A percentile compares a stretch with the other conserved stretches of the same genome.
Conservation (phyloP, 2,888 invertebrate genomes). For the Lasioglossum leucozonium region DNA sequence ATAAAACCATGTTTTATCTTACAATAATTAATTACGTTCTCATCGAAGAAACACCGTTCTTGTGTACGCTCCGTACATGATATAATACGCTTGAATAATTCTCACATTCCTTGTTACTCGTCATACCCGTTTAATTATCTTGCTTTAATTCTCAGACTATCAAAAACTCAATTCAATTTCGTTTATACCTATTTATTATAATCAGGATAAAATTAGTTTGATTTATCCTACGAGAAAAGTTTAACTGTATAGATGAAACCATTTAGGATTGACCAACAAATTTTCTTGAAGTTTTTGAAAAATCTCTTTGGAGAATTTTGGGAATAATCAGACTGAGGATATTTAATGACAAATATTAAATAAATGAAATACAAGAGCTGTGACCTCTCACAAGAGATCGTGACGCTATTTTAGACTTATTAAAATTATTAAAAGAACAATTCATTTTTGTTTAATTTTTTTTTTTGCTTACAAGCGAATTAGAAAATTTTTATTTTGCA, state of each 20-base stretch:
- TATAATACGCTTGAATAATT: conserved; percentile 36
- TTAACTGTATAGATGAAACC: not conserved
- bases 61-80: conserved; percentile 36
- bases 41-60: conserved; percentile 4
- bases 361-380: too few relatives aligned
- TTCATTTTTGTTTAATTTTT: not conserved
- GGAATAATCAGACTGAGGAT: not conserved
- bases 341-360: not conserved
- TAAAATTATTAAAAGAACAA: not conserved
- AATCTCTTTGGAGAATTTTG: not conserved
- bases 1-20: conserved; percentile 23
- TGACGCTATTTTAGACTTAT: not conserved
- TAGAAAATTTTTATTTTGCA: not conserved
- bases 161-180: not conserved
- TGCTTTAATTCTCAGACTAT: conserved; percentile 35
- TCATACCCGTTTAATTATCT: conserved; percentile 11
- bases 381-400: too few relatives aligned
- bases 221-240: not conserved
- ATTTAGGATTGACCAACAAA: not conserved
- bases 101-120: conserved; percentile 20
- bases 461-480: not conserved
- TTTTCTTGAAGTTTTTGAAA: not conserved
- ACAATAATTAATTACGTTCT: conserved; percentile 7
- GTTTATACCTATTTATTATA: not conserved
- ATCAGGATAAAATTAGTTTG: not conserved